These are phyloP conservation scores for Babyrousa celebensis DNA, from an alignment of 2,797 vertebrate species.

Conservation along the genomic window DNA sequence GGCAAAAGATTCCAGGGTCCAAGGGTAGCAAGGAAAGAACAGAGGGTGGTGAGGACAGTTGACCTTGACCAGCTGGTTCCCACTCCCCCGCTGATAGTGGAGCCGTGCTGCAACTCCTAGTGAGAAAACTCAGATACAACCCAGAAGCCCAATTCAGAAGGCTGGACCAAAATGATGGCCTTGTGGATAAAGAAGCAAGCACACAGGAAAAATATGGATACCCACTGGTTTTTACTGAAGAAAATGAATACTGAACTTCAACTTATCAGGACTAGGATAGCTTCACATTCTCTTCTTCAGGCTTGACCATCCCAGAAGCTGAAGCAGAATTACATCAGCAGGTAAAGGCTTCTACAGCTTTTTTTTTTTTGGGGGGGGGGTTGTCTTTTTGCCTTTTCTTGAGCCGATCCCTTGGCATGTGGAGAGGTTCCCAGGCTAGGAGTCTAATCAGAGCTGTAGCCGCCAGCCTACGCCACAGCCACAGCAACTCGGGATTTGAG, in stretches of 20 bases:
- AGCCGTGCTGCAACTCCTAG: neutral
- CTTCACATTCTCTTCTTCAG: conserved; percentile 34
- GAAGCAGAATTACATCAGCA: neutral
- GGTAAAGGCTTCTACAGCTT: neutral
- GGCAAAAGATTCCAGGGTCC: neutral
- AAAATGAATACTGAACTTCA: conserved; percentile 52
- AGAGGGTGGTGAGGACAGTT: neutral
- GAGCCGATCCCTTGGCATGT: no score
- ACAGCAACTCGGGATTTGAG: no score
- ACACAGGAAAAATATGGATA: neutral
- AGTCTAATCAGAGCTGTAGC: no score
- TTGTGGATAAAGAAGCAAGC: neutral
- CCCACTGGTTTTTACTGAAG: neutral
- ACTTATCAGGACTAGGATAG: neutral
- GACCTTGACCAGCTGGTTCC: neutral
- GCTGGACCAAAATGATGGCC: neutral
- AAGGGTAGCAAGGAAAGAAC: neutral
- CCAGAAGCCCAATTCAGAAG: neutral
- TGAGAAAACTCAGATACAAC: neutral
- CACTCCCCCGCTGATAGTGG: neutral
- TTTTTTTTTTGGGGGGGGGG: no score
- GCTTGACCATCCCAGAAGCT: neutral
- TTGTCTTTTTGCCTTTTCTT: no score
- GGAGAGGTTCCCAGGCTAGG: no score
- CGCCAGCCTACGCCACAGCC: no score